phyloP scores from a whole-genome alignment of 2,113 vertebrate genomes.

The Origma solitaria region DNA sequence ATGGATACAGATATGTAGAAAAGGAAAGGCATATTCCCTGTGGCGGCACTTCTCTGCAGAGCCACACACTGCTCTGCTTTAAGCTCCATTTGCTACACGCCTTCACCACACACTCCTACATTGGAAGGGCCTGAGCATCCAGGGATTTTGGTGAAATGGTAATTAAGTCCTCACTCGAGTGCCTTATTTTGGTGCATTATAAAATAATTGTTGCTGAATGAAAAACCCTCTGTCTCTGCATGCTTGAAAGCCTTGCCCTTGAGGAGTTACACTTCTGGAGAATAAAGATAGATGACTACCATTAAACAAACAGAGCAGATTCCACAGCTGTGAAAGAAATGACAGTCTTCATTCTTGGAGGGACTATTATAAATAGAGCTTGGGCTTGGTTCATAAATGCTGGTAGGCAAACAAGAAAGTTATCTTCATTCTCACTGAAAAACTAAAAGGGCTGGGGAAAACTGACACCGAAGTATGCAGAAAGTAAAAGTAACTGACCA shows the following conservation, averaged over 20 bases:
- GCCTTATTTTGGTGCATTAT: conserved; percentile 26
- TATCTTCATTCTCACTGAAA: conserved; percentile 9
- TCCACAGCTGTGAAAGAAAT: conserved; percentile 20
- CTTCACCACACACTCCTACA: neutral
- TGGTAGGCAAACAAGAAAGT: conserved; percentile 24
- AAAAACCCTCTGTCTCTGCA: conserved; percentile 14
- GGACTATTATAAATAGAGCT: neutral
- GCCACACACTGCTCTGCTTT: neutral
- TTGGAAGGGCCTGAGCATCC: neutral
- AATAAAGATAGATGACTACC: conserved; percentile 44
- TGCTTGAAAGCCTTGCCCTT: conserved; percentile 40
- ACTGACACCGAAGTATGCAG: neutral
- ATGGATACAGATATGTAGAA: neutral
- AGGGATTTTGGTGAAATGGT: conserved; percentile 17
- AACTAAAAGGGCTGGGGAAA: neutral
- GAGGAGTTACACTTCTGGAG: conserved; percentile 26
- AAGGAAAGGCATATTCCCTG: neutral
- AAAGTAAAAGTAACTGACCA: neutral
- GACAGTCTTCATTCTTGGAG: neutral
- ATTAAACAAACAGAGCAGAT: conserved; percentile 39
- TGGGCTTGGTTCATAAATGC: neutral
- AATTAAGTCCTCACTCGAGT: conserved; percentile 22
- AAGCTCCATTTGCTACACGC: neutral
- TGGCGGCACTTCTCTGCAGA: neutral
- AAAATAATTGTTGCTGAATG: conserved; percentile 31